Base-by-base conservation (phyloP, 2,113 vertebrate genomes). In the Pelobates fuscus region DNA sequence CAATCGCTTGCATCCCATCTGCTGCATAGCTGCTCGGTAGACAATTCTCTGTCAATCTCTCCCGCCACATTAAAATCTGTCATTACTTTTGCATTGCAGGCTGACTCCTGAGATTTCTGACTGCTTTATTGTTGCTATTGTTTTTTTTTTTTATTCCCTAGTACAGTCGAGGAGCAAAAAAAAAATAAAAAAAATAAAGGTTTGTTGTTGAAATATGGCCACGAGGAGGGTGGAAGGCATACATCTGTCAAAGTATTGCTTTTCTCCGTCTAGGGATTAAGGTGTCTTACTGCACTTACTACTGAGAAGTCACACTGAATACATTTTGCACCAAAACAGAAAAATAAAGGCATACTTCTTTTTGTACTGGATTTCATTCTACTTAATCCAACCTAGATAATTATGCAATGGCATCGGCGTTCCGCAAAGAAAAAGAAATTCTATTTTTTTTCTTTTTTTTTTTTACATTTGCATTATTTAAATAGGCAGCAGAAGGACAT, bases 1-100 rank as follows among this genome's bases (percentile, higher is more conserved):
- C 95, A 96, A 93, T 94, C 91, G 93, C 95, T 95, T 92, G 95
- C 94, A 91, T 96, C 96, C 96, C 96, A 98, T 98, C 96, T 98
- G 95, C 94, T 93, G 89, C 91, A 88, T 88, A 86, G 92, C 93
- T 93, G 94, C 93, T 96, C 94, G 89, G 93, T 93, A 93, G 96
- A 95, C 94, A 94, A 88, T 90, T 89, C 90, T 90, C 94, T 97
- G 95, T 97, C 96, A 98, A 95, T 98, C 95, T 94, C 92, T 87
- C 84, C 87, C 91, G 88, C 94, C 93, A 91, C 95, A 94, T 95
- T 96, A 96, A 93, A 93, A 91, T 91, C 90, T 92, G 89, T 87
- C 91, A 91, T 90, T 90, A 91, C 89, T 89, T 89, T 89, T 88
- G 90, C 90, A 87, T 89, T 86, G 85, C 84, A 76, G 88, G 85